Conservation (phyloP, 2,888 invertebrate genomes). For the Ichneumoninae sp. region DNA sequence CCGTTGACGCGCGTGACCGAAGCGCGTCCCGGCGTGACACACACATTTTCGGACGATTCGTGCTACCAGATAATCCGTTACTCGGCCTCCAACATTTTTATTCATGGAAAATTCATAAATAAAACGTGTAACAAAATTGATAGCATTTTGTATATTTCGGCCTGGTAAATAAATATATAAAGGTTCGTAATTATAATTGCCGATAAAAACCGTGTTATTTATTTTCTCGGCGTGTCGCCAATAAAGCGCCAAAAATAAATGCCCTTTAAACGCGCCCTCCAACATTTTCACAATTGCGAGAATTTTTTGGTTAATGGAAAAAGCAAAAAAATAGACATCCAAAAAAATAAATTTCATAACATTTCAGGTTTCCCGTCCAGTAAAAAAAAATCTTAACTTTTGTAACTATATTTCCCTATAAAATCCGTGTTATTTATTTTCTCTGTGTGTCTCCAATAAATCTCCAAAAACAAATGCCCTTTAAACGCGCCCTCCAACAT, state of each 20-base stretch:
- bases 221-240: not conserved
- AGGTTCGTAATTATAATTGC: constrained; percentile 2
- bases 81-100: not conserved
- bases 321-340: not conserved
- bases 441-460: constrained; percentile 23
- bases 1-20: constrained; percentile 61
- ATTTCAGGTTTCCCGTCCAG: not conserved
- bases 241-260: constrained; percentile 28
- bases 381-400: not conserved
- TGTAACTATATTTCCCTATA: not conserved
- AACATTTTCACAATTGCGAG: constrained; percentile 2
- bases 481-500: not conserved
- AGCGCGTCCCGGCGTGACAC: constrained; percentile 26
- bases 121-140: not conserved
- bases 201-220: not conserved
- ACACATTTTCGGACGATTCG: constrained; percentile 34
- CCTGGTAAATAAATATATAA: not conserved
- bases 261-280: too few species aligned
- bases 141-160: not conserved
- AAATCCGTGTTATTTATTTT: not conserved
- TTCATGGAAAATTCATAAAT: not conserved
- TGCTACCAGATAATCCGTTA: not conserved
- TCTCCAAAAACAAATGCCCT: constrained; percentile 32
- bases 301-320: not conserved
- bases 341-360: not conserved